Percentiles rank a stretch among this genome's conserved stretches.
Evolutionary conservation across 92 coral and sea anemone genomes (phyloP).

Genomic region (Phenganax subtilis): DNA sequence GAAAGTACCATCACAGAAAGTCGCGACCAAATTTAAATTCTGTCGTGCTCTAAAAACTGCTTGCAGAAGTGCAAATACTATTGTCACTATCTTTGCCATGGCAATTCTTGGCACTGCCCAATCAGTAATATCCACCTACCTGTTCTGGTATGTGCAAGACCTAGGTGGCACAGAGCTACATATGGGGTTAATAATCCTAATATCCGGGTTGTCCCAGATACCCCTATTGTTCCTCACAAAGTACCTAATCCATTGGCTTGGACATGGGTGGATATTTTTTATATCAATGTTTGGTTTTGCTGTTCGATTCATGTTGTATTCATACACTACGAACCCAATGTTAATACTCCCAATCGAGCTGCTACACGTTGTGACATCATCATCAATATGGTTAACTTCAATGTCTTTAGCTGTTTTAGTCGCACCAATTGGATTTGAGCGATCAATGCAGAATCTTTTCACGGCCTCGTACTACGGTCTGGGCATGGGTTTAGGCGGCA

Average conservation of each 20-base stretch:
- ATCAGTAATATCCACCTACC: slow-evolving; percentile 70
- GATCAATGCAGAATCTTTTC: slow-evolving; percentile 74
- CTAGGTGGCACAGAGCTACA: slow-evolving; percentile 65
- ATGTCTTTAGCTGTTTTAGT: slow-evolving; percentile 66
- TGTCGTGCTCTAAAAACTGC: slow-evolving; percentile 58
- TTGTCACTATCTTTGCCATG: slow-evolving; percentile 65
- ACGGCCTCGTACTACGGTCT: slow-evolving; percentile 69
- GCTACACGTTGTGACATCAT: slow-evolving; percentile 72
- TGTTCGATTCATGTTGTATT: slow-evolving; percentile 70
- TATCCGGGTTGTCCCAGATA: slow-evolving; percentile 72
- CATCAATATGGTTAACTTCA: slow-evolving; percentile 74
- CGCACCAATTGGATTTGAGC: slow-evolving; percentile 79
- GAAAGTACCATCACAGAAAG: slow-evolving; percentile 62
- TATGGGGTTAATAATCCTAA: slow-evolving; percentile 68
- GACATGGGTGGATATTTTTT: slow-evolving; percentile 73
- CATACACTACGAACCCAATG: slow-evolving; percentile 65
- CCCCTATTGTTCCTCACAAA: slow-evolving; percentile 58
- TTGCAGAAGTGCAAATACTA: slow-evolving; percentile 62
- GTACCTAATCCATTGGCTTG: slow-evolving; percentile 61
- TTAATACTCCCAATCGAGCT: slow-evolving; percentile 74
- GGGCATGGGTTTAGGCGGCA: slow-evolving; percentile 86
- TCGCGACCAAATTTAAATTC: slow-evolving; percentile 59
- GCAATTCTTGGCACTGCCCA: slow-evolving; percentile 85
- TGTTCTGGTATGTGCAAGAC: slow-evolving; percentile 97
- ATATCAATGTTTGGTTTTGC: slow-evolving; percentile 70